Percentiles rank a stretch among this genome's conserved stretches.
These are phyloP conservation scores for Cheumatopsyche charites DNA, from an alignment of 1,140 invertebrate species.

Conservation along the genomic window DNA sequence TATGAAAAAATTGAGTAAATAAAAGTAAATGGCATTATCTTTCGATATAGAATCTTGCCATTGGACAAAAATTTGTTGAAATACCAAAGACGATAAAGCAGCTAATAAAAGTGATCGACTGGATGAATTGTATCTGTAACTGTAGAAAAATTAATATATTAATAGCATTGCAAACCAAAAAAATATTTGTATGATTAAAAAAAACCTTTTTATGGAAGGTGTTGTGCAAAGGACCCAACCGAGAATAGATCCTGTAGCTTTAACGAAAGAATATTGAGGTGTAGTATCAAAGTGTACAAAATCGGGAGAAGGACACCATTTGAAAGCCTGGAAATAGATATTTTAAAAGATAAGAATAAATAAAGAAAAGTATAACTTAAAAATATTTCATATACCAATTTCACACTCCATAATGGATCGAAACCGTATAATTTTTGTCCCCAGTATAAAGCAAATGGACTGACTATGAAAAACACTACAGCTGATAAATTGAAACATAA, in stretches of 20 bases:
- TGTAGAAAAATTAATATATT: conserved; percentile 31
- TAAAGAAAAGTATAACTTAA: too few relatives aligned
- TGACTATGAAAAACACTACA: conserved; percentile 25
- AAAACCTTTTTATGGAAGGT: conserved; percentile 41
- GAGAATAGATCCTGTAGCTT: conserved; percentile 39
- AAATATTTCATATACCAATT: conserved; percentile 42
- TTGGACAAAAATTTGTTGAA: conserved; percentile 39
- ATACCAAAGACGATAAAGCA: conserved; percentile 7
- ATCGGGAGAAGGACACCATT: conserved; percentile 45
- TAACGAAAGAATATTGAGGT: conserved; percentile 39
- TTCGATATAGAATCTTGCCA: conserved; percentile 39
- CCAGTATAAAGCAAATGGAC: conserved; percentile 42
- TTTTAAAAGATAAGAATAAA: not conserved
- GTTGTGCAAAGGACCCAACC: conserved; percentile 41
- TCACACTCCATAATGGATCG: conserved; percentile 46
- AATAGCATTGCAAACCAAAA: not conserved
- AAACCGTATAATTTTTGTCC: conserved; percentile 34
- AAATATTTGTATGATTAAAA: not conserved
- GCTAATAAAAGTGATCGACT: conserved; percentile 21
- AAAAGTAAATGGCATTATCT: conserved; percentile 42
- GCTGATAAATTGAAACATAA: conserved; percentile 16
- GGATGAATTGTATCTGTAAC: conserved; percentile 38
- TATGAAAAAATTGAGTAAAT: conserved; percentile 38
- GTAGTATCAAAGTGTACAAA: conserved; percentile 44
- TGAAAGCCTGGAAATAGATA: conserved; percentile 42